These are phyloP conservation scores for Seriola dumerili DNA, from an alignment of 2,113 vertebrate species.

Conservation along the genomic window DNA sequence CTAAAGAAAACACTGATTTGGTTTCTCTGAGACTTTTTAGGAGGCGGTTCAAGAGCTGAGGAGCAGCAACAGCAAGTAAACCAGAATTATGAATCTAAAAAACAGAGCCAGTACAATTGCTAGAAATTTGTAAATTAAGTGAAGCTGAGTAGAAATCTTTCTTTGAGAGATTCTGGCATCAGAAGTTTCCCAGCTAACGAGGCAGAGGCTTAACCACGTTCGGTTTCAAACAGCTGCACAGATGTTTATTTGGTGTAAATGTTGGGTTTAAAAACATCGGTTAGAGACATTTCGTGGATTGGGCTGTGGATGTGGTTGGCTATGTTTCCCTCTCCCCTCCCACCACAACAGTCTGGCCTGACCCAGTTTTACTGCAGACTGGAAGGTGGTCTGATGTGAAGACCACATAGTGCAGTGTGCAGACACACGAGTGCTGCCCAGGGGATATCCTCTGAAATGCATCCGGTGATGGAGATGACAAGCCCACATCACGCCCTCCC, in stretches of 20 bases:
- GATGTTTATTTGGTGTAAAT: background rate
- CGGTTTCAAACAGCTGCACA: background rate
- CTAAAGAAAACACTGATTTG: too few relatives aligned
- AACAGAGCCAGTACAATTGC: too few relatives aligned
- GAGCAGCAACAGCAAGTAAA: too few relatives aligned
- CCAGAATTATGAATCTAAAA: too few relatives aligned
- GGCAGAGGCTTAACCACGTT: background rate
- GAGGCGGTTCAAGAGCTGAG: too few relatives aligned
- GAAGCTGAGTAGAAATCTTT: too few relatives aligned
- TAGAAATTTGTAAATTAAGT: too few relatives aligned
- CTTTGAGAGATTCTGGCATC: background rate
- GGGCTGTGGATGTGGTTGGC: background rate
- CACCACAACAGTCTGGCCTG: conserved; percentile 36
- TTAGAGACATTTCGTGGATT: background rate
- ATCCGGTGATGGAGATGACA: conserved; percentile 55
- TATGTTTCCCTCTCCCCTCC: background rate
- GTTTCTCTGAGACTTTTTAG: too few relatives aligned
- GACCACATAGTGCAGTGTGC: background rate
- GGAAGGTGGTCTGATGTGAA: conserved; percentile 8
- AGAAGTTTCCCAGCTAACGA: background rate
- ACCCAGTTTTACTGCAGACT: conserved; percentile 61
- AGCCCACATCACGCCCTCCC: conserved; percentile 17
- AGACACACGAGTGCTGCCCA: conserved; percentile 12
- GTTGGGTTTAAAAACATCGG: background rate
- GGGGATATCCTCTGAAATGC: conserved; percentile 41